Evolutionary conservation across 64 coral and sea anemone species (phyloP), one percentile per base, ranked within the genome.

Genomic region (Acropora tenuis): DNA sequence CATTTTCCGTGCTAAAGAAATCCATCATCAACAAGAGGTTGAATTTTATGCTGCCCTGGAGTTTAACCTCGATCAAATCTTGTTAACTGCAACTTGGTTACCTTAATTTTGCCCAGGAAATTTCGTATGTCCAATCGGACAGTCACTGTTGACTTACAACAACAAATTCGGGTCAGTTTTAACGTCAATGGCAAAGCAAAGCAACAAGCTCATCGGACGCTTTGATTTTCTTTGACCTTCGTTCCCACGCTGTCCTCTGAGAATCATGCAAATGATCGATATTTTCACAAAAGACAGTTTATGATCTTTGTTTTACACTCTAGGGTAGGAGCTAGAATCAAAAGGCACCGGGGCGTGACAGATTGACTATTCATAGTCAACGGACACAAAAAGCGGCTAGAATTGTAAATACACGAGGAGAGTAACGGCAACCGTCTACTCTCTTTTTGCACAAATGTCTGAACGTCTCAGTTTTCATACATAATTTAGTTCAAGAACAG

Each of bases 211-310:
- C 5, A 83, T 43, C 2, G 45, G 4, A 20, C 61, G 63, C n/a
- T 48, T 4, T 55, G 10, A 55, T 55, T 5, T 55, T 55, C 41
- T 48, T 69, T 68, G 18, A 19, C 2, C 16, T 30, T 8, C 7
- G 16, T 85, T 85, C 82, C 65, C 82, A 85, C 82, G 82, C 63
- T 72, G 45, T 11, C 5, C 18, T 11, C 41, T 66, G 57, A 2
- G 58, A 83, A 69, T 19, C 8, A 85, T 85, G 82, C 82, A 71
- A 85, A 85, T 85, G 8, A 9, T 15, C 6, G 2, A 72, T 48
- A 19, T 30, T 47, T 71, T 85, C 7, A 85, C 61, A 85, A 85
- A 71, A 72, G 65, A 30, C 20, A 9, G 43, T 71, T 18, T 11
- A 18, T 1, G 17, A 6, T 19, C 82, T 71, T 85, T 85, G 82